Evolutionary conservation across 1,140 invertebrate genomes (phyloP), one percentile per base, ranked within the genome.

Genomic region (Lethocerus indicus): DNA sequence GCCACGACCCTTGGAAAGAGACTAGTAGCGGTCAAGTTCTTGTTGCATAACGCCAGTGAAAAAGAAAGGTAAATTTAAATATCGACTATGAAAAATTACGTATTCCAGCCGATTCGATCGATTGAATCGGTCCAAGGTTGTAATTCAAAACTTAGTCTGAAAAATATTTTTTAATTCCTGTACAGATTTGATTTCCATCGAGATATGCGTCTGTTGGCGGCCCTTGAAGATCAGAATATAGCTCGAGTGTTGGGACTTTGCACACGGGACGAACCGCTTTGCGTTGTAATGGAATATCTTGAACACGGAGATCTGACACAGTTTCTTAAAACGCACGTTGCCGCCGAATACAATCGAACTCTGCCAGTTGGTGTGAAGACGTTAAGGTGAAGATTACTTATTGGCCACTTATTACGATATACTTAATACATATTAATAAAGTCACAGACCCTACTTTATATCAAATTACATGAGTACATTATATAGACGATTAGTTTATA

Each of bases 291-390:
- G 59, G 90, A 95, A 64, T 93, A 92, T 66, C 71, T 88, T 58
- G 87, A 89, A 58, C 77, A 87, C 55, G 88, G 89, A 6, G 89
- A 94, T 67, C 74, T 94, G 37, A 83, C 85, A 64, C 84, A 90
- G 62, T 91, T 88, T 63, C 70, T 91, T 12, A 74, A 75, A 57
- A 71, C 72, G 39, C 73, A 77, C 61, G 69, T 74, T 49, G 70
- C 75, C 21, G 69, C 71, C 45, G 73, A 74, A 43, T 69, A 67
- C 43, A 67, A 67, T 3, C 65, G 68, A 50, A 71, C 66, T 13
- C 65, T 73, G 59, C 74, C 76, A 4, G 71, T 73, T 25, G 71
- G 76, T 13, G 68, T 74, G 26, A 74, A 75, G 56, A 74, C 74
- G 0, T 63, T 84, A 21, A 78, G 73, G 73, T 74, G 61, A 59